Percentiles rank a stretch among this genome's conserved stretches.
Conservation (phyloP, 2,113 vertebrate genomes). For the Tylochromis polylepis region DNA sequence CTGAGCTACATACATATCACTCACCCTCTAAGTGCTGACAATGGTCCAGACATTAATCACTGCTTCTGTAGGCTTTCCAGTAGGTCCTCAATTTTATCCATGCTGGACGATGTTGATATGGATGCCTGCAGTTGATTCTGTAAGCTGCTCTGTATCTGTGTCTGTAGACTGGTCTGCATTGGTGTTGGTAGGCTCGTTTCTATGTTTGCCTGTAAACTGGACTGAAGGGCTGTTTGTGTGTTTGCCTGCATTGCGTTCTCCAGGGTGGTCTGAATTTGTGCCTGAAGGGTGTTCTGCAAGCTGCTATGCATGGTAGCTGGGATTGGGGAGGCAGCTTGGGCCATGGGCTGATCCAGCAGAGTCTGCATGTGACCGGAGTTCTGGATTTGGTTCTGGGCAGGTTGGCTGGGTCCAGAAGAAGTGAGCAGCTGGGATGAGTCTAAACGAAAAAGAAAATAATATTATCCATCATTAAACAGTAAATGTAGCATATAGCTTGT, state of each 20-base stretch:
- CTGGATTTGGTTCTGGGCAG: constrained; percentile 83
- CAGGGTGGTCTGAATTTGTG: constrained; percentile 57
- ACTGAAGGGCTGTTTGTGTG: constrained; percentile 41
- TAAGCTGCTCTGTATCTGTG: constrained; percentile 57
- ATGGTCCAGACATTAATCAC: constrained; percentile 59
- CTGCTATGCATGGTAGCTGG: constrained; percentile 59
- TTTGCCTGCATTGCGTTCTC: constrained; percentile 62
- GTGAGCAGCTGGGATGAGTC: constrained; percentile 87
- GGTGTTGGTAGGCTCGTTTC: constrained; percentile 53
- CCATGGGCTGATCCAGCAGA: constrained; percentile 84
- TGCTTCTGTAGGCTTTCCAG: constrained; percentile 91
- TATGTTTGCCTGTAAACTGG: constrained; percentile 46
- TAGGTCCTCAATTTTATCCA: constrained; percentile 92
- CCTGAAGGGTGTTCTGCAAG: constrained; percentile 64
- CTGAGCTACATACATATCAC: constrained; percentile 78
- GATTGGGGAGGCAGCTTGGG: constrained; percentile 72
- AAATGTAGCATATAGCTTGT: background rate
- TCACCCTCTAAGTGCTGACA: constrained; percentile 52
- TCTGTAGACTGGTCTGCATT: constrained; percentile 64
- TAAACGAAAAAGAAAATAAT: constrained; percentile 24
- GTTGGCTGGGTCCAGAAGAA: constrained; percentile 76
- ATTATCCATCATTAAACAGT: background rate
- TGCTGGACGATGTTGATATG: constrained; percentile 76
- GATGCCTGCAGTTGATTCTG: constrained; percentile 62
- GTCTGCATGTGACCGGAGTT: constrained; percentile 81